Conservation (phyloP, 2,888 invertebrate species). For the Allophyes oxyacanthae region DNA sequence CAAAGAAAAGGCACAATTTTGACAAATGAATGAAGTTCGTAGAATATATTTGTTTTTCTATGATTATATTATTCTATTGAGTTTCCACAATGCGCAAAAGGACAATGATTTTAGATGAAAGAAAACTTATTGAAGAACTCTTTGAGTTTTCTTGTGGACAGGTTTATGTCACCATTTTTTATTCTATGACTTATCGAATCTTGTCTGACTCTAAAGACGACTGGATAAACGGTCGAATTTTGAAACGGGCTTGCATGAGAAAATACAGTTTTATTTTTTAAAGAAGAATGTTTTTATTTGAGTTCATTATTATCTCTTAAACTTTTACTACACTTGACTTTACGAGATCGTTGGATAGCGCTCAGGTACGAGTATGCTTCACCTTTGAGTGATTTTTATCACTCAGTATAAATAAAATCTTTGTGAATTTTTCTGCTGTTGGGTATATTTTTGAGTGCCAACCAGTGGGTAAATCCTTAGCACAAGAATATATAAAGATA, state of each 20-base stretch:
- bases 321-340: constrained; percentile 16
- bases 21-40: neutral
- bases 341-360: constrained; percentile 9
- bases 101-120: no score
- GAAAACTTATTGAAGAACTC: no score
- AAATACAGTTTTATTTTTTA: no score
- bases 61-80: neutral
- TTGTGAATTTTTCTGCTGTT: neutral
- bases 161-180: no score
- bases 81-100: no score
- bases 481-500: no score
- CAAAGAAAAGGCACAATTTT: constrained; percentile 17
- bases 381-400: constrained; percentile 12
- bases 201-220: no score
- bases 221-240: no score
- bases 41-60: constrained; percentile 5
- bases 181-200: no score
- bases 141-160: no score
- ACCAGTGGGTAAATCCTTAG: neutral
- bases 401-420: neutral
- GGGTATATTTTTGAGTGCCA: constrained; percentile 6
- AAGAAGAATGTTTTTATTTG: no score
- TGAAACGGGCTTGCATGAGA: no score
- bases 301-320: neutral
- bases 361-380: constrained; percentile 3